A percentile compares a stretch with the other conserved stretches of the same genome.
Conservation (phyloP, 2,113 vertebrate species). For the Isichthys henryi region DNA sequence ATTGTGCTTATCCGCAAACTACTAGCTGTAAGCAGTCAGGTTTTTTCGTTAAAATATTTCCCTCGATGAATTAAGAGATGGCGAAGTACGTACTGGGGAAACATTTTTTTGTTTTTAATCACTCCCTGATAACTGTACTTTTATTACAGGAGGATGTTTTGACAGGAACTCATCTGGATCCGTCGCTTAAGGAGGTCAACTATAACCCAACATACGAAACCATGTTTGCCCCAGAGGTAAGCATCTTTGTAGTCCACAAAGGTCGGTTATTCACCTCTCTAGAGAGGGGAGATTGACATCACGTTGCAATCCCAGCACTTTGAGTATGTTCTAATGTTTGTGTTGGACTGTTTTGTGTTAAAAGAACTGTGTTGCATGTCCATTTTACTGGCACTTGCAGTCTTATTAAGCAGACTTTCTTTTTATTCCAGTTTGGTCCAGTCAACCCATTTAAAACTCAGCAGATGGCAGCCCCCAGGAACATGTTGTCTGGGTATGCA, state of each 20-base stretch:
- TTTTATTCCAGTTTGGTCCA: slow-evolving; percentile 78
- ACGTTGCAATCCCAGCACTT: neutral
- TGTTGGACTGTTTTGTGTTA: neutral
- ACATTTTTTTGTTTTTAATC: neutral
- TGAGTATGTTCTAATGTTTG: neutral
- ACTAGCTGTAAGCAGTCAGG: neutral
- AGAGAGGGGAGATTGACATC: neutral
- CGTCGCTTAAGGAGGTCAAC: slow-evolving; percentile 79
- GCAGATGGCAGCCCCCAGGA: slow-evolving; percentile 93
- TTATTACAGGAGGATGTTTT: slow-evolving; percentile 83
- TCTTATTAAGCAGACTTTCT: neutral
- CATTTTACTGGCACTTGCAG: neutral
- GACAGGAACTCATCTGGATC: slow-evolving; percentile 87
- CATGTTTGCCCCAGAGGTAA: slow-evolving; percentile 96
- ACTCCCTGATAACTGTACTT: slow-evolving; percentile 14
- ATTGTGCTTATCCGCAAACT: neutral
- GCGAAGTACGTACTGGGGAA: neutral
- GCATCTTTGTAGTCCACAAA: slow-evolving; percentile 18
- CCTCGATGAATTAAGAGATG: neutral
- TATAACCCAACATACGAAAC: slow-evolving; percentile 90
- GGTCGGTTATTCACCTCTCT: neutral
- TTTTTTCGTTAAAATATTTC: neutral
- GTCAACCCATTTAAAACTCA: slow-evolving; percentile 85
- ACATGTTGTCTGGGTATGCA: slow-evolving; percentile 94
- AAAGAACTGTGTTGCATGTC: neutral